Conservation (phyloP, 2,797 vertebrate genomes). For the Enteromius trimaculatus region DNA sequence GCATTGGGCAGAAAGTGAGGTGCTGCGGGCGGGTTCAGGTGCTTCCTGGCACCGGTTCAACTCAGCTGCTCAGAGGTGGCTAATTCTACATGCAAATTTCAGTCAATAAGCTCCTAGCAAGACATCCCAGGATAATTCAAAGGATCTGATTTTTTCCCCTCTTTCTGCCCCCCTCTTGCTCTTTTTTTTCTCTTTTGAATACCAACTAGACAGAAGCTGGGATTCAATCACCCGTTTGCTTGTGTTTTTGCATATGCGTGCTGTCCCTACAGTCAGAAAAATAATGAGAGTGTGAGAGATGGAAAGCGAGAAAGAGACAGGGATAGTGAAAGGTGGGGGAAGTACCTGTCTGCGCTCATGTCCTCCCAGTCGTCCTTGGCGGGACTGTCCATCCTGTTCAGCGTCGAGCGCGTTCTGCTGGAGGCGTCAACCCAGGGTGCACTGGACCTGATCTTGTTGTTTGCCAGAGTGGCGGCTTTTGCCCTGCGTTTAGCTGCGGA, state of each 20-base stretch:
- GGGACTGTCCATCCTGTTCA: conserved; percentile 86
- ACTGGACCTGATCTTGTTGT: conserved; percentile 86
- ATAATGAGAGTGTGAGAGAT: conserved; percentile 85
- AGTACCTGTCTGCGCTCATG: conserved; percentile 92
- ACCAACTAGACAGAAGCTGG: conserved; percentile 98
- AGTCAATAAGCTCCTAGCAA: conserved; percentile 99
- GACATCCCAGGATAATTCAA: conserved; percentile 99
- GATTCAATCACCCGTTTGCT: conserved; percentile 99
- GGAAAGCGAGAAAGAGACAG: conserved; percentile 40
- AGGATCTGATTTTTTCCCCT: conserved; percentile 90
- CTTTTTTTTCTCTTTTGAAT: conserved; percentile 86
- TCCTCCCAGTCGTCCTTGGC: conserved; percentile 97
- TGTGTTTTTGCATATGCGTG: conserved; percentile 92
- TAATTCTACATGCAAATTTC: conserved; percentile 99
- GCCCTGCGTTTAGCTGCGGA: conserved; percentile 67
- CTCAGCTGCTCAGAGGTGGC: conserved; percentile 92
- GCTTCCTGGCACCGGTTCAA: conserved; percentile 97
- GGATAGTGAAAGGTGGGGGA: conserved; percentile 60
- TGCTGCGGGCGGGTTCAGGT: conserved; percentile 87
- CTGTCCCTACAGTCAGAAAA: conserved; percentile 87
- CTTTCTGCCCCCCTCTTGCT: conserved; percentile 62
- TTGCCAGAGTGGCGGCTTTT: conserved; percentile 55
- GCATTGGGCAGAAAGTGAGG: conserved; percentile 77
- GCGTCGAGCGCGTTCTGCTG: conserved; percentile 84
- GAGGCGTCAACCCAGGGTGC: conserved; percentile 78